phyloP scores from a whole-genome alignment of 2,797 vertebrate species.

The Pantherophis alleghaniensis region DNA sequence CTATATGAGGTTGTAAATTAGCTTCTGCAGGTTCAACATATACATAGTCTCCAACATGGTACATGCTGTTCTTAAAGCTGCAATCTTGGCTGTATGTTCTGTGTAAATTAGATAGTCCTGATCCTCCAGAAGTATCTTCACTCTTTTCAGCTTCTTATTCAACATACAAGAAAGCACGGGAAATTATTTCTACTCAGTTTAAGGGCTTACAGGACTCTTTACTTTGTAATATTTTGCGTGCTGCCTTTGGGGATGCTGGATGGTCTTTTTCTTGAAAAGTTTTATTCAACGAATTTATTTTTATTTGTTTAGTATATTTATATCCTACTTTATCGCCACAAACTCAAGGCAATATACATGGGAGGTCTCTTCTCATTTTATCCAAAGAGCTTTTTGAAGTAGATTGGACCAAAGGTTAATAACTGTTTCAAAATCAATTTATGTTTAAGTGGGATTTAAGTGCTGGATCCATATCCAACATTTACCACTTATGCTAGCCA shows the following conservation, averaged over 20 bases:
- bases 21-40: conserved; percentile 94
- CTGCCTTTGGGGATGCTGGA: too few relatives aligned
- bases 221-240: not conserved
- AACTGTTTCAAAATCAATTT: not conserved
- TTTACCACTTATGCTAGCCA: not conserved
- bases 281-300: not conserved
- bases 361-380: not conserved
- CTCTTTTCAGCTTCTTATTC: conserved; percentile 92
- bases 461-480: not conserved
- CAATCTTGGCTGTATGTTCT: conserved; percentile 98
- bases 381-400: not conserved
- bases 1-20: conserved; percentile 93
- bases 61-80: conserved; percentile 98
- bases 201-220: not conserved
- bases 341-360: not conserved
- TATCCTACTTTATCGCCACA: not conserved
- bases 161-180: conserved; percentile 22
- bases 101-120: conserved; percentile 85
- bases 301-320: not conserved
- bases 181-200: conserved; percentile 16
- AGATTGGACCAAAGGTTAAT: not conserved
- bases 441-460: not conserved
- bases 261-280: not conserved
- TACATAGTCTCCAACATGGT: conserved; percentile 95
- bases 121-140: conserved; percentile 84